phyloP scores from a whole-genome alignment of 2,797 vertebrate species.

The Fundulus diaphanus region DNA sequence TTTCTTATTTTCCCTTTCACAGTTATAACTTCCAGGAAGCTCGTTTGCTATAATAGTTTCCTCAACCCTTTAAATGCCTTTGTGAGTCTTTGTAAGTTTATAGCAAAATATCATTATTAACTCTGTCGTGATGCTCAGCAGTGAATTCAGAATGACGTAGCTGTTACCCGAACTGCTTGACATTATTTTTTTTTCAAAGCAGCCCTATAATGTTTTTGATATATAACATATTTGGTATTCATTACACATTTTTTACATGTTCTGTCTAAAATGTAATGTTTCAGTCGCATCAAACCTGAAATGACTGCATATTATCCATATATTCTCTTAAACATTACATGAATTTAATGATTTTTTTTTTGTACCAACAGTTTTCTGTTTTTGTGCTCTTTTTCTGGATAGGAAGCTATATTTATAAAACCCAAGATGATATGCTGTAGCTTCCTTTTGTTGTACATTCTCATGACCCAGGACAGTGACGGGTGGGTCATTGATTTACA shows the following conservation, averaged over 20 bases:
- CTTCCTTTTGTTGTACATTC: constrained; percentile 17
- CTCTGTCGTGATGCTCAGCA: constrained; percentile 22
- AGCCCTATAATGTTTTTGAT: constrained; percentile 46
- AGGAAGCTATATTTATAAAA: constrained; percentile 35
- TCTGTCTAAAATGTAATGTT: constrained; percentile 52
- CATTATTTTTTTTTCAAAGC: constrained; percentile 29
- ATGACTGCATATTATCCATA: constrained; percentile 42
- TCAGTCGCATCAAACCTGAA: constrained; percentile 40
- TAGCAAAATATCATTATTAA: constrained; percentile 73
- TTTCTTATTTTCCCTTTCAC: constrained; percentile 22
- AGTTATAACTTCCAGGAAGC: constrained; percentile 42
- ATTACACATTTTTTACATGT: constrained; percentile 54
- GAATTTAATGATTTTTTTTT: constrained; percentile 58
- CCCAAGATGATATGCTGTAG: constrained; percentile 4
- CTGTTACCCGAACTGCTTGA: constrained; percentile 33
- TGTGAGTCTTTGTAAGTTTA: constrained; percentile 76
- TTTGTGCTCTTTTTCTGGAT: constrained; percentile 23
- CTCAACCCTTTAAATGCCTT: constrained; percentile 74
- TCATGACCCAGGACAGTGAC: no score
- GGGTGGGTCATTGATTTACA: no score
- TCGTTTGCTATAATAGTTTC: constrained; percentile 68
- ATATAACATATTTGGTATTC: constrained; percentile 48
- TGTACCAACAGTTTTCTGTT: constrained; percentile 44
- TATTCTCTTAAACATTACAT: constrained; percentile 51
- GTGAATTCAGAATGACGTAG: constrained; percentile 31